phyloP scores from a whole-genome alignment of 2,113 vertebrate genomes.

The Odocoileus virginianus region DNA sequence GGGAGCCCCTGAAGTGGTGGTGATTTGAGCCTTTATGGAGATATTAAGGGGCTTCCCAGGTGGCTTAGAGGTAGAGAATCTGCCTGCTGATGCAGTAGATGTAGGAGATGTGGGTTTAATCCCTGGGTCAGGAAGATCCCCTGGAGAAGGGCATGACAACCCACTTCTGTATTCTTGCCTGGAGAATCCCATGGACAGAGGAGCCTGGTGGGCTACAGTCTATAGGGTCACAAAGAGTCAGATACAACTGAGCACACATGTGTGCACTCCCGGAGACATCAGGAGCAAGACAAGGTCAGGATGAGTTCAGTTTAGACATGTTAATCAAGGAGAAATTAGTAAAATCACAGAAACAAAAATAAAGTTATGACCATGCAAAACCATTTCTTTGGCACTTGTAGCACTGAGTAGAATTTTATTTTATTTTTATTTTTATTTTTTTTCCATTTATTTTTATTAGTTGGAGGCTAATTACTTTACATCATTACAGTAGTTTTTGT shows the following conservation, averaged over 20 bases:
- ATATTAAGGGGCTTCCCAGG: background rate
- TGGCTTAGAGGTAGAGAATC: background rate
- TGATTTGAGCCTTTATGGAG: background rate
- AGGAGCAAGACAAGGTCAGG: background rate
- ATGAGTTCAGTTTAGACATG: conserved; percentile 15
- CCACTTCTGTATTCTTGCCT: background rate
- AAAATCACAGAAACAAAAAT: background rate
- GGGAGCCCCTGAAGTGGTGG: background rate
- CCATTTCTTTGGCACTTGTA: background rate
- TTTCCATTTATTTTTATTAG: no score
- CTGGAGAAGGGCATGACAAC: background rate
- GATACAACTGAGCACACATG: background rate
- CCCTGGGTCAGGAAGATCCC: background rate
- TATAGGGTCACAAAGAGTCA: background rate
- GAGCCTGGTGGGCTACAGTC: background rate
- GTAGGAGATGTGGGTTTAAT: background rate
- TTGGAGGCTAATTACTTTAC: no score
- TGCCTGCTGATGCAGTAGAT: background rate
- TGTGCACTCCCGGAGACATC: background rate
- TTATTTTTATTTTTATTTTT: no score
- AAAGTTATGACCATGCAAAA: background rate
- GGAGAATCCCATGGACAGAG: background rate
- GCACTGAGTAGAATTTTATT: background rate
- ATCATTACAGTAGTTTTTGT: no score
- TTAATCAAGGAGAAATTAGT: conserved; percentile 15